Evolutionary conservation across 2,113 vertebrate species (phyloP).

Genomic region (Megaleporinus macrocephalus): DNA sequence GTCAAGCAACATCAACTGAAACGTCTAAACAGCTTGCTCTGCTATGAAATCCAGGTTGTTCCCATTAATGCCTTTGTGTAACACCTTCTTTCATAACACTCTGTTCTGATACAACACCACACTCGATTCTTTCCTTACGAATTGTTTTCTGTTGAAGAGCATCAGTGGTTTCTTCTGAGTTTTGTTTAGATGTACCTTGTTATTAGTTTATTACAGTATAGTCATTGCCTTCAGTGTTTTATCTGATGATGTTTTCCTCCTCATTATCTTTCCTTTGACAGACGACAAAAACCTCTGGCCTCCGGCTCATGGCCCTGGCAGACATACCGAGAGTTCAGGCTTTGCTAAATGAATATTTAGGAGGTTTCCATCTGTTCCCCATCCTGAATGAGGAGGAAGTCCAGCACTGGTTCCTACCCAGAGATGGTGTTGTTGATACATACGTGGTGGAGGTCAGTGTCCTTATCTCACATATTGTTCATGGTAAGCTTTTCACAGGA

Average conservation of each 20-base stretch:
- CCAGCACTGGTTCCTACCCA: slow-evolving; percentile 91
- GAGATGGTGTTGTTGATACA: slow-evolving; percentile 90
- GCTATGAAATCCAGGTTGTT: too few species aligned
- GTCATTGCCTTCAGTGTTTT: neutral
- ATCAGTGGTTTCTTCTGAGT: too few species aligned
- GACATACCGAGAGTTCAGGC: slow-evolving; percentile 80
- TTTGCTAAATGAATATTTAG: slow-evolving; percentile 81
- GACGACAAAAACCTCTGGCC: slow-evolving; percentile 83
- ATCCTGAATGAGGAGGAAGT: slow-evolving; percentile 85
- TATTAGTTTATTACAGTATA: too few species aligned
- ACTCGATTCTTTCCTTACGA: too few species aligned
- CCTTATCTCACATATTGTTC: neutral
- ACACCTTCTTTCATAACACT: too few species aligned
- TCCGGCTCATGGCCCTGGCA: slow-evolving; percentile 85
- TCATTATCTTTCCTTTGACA: slow-evolving; percentile 60
- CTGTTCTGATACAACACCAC: too few species aligned
- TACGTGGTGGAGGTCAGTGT: slow-evolving; percentile 91
- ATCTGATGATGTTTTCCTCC: neutral
- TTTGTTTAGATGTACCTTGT: too few species aligned
- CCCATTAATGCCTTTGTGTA: too few species aligned
- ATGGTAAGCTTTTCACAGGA: neutral
- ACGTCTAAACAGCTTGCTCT: too few species aligned
- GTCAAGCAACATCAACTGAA: too few species aligned
- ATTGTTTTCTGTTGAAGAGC: too few species aligned
- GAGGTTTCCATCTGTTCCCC: slow-evolving; percentile 84